These are phyloP conservation scores for Chascanopsetta lugubris DNA, from an alignment of 2,113 vertebrate genomes.

Conservation along the genomic window DNA sequence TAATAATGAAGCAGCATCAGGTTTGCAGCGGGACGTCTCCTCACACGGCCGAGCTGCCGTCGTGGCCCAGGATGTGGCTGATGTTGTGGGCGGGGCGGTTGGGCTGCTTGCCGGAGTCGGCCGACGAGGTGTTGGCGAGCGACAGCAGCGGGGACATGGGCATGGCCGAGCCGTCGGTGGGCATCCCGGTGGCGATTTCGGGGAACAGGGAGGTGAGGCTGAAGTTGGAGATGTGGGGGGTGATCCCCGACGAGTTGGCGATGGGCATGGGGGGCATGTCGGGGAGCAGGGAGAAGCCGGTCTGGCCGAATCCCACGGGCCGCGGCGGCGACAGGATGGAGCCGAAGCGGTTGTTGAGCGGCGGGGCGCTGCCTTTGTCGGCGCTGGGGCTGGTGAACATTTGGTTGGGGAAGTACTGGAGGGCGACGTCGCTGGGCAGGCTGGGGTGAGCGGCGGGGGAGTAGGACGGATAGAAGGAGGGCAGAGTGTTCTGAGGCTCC, in stretches of 20 bases:
- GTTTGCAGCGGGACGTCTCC: not conserved
- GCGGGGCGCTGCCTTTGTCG: conserved; percentile 88
- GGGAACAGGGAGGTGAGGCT: conserved; percentile 97
- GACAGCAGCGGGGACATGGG: conserved; percentile 96
- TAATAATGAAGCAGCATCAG: conserved; percentile 12
- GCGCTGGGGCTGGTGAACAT: conserved; percentile 96
- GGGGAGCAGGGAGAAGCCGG: conserved; percentile 93
- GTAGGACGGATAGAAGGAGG: conserved; percentile 96
- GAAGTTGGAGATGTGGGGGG: conserved; percentile 94
- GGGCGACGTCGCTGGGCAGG: conserved; percentile 93
- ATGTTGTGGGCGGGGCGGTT: conserved; percentile 99
- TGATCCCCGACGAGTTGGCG: conserved; percentile 87
- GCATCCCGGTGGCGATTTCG: conserved; percentile 95
- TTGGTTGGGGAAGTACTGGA: conserved; percentile 97
- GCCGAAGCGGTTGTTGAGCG: conserved; percentile 94
- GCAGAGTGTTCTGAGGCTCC: conserved; percentile 92
- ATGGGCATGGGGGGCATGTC: conserved; percentile 97
- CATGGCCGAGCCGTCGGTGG: conserved; percentile 91
- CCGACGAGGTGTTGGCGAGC: conserved; percentile 91
- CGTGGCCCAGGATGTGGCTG: conserved; percentile 98
- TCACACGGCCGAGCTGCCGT: conserved; percentile 95
- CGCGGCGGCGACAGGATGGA: conserved; percentile 98
- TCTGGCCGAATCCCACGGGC: conserved; percentile 94
- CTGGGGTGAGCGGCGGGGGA: conserved; percentile 97
- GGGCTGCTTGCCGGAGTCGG: conserved; percentile 94